Conservation (phyloP, 2,797 vertebrate genomes). For the Peromyscus nudipes region DNA sequence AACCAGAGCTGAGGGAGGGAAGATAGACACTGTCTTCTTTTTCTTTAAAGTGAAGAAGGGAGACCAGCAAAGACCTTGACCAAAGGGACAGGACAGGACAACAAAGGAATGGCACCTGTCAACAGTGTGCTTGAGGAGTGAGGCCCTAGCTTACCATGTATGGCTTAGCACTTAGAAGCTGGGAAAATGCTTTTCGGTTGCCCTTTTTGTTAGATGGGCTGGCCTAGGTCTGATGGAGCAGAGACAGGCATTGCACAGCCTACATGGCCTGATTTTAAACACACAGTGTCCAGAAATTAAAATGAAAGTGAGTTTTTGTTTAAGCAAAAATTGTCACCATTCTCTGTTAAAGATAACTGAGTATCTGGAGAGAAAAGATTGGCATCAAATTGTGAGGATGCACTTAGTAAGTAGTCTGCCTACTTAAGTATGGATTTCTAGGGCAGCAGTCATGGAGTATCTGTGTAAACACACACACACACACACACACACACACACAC, state of each 20-base stretch:
- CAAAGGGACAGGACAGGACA: neutral
- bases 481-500: neutral
- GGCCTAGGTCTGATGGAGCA: neutral
- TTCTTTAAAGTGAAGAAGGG: conserved; percentile 46
- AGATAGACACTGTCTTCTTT: conserved; percentile 63
- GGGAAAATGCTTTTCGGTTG: neutral
- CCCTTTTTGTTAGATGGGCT: neutral
- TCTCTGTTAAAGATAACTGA: conserved; percentile 79
- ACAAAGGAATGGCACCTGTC: neutral
- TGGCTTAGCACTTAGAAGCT: neutral
- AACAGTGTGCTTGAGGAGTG: neutral
- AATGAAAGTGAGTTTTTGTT: conserved; percentile 72
- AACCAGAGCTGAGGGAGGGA: conserved; percentile 25
- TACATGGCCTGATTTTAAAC: conserved; percentile 66
- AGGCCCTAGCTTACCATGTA: neutral
- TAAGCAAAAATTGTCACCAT: conserved; percentile 78
- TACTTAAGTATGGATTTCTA: conserved; percentile 3
- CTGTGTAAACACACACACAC: conserved; percentile 41
- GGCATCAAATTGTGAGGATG: conserved; percentile 68
- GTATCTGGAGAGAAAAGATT: conserved; percentile 69
- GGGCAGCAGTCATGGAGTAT: conserved; percentile 17
- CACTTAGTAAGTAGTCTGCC: conserved; percentile 21
- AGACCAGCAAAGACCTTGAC: conserved; percentile 62
- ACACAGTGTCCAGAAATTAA: conserved; percentile 65
- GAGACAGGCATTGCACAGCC: neutral